Evolutionary conservation across 37 sponge, comb jelly and placozoan genomes (phyloP).

Genomic region (Ianthella basta): DNA sequence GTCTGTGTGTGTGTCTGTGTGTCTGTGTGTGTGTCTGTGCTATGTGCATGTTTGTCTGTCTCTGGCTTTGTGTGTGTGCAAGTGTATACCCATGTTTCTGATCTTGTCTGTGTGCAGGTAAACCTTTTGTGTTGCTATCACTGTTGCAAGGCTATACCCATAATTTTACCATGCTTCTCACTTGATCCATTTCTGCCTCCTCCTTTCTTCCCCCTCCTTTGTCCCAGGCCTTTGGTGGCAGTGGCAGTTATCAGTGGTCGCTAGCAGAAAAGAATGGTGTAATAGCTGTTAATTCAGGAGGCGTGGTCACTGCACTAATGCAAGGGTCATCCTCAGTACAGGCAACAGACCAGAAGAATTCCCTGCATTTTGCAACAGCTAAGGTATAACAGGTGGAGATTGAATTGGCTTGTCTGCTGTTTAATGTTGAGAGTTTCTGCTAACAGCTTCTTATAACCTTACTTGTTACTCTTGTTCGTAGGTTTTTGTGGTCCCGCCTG

Average conservation of each 20-base stretch:
- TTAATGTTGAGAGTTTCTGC: not conserved
- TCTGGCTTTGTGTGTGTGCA: too few species aligned
- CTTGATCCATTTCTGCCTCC: not conserved
- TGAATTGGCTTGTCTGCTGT: too few species aligned
- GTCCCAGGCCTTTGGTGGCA: conserved; percentile 72
- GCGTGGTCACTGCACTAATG: conserved; percentile 35
- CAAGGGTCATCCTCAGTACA: conserved; percentile 42
- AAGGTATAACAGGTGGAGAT: conserved; percentile 34
- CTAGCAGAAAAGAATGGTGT: conserved; percentile 47
- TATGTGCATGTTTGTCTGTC: too few species aligned
- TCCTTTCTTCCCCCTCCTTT: not conserved
- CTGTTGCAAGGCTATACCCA: too few species aligned
- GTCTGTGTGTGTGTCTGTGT: too few species aligned
- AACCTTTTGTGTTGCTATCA: too few species aligned
- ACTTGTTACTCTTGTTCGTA: not conserved
- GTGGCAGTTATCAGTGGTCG: conserved; percentile 85
- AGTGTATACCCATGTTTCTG: too few species aligned
- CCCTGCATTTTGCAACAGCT: conserved; percentile 43
- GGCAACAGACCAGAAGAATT: conserved; percentile 64
- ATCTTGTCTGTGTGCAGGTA: too few species aligned
- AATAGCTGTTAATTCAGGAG: conserved; percentile 40
- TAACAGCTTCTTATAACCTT: not conserved
- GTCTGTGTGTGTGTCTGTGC: too few species aligned
- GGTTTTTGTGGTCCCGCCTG: conserved; percentile 80
- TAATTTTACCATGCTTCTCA: too few species aligned